Base-by-base conservation (phyloP, 2,113 vertebrate genomes). In the Toxotes chatareus region DNA sequence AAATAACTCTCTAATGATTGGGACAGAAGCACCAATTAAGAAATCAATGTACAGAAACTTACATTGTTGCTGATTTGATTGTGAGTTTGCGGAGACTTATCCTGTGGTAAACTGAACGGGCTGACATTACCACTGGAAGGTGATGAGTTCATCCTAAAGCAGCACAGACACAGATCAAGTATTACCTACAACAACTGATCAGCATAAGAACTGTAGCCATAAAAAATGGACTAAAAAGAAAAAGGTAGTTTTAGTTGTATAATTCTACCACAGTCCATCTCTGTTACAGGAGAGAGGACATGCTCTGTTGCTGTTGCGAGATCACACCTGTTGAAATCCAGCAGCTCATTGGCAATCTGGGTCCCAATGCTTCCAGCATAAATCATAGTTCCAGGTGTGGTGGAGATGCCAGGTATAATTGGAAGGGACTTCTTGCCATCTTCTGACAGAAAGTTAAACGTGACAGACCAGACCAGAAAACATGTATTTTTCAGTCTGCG, bases 311-410 rank as follows among this genome's bases (percentile, higher is more conserved):
- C 27, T 47, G 7, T 40, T 27, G 27, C 27, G 16, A 69, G 36
- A 38, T 17, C 79, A 88, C 90, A 98, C 98, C 96, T 97, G 92
- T 97, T 96, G 64, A 96, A 95, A 91, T 96, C 95, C 88, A 98
- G 75, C 75, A 97, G 94, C 91, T 98, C 96, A 66, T 97, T 97
- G 80, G 96, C 96, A 59, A 97, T 98, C 89, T 97, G 96, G 0
- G 96, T 97, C 87, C 97, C 96, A 16, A 97, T 97, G 88, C 95
- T 96, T 68, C 96, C 97, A 79, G 97, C 96, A 83, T 97, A 97
- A 68, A 97, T 95, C 86, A 97, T 93, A 40, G 94, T 94, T 79
- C 95, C 96, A 16, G 94, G 90, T 59, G 95, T 93, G 59, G 92
- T 93, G 81, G 96, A 93, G 79, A 94, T 95, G 46, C 94, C 94